Conservation (phyloP, 2,797 vertebrate species). For the Champsocephalus esox region DNA sequence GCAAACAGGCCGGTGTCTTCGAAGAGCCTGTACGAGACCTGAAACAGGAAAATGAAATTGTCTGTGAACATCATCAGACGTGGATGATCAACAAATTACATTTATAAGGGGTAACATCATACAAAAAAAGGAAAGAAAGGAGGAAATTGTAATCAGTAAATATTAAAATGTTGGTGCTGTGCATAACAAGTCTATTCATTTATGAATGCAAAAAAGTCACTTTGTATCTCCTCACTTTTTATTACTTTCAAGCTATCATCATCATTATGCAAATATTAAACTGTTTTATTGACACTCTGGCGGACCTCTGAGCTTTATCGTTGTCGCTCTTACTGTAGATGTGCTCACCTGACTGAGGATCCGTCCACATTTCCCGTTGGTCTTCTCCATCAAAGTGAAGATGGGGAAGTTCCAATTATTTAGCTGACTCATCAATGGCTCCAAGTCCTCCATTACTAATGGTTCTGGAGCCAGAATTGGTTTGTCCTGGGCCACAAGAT, state of each 20-base stretch:
- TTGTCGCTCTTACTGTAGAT: neutral
- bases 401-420: slow-evolving; percentile 99
- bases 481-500: slow-evolving; percentile 86
- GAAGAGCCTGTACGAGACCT: slow-evolving; percentile 97
- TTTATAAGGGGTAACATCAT: neutral
- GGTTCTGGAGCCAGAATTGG: slow-evolving; percentile 93
- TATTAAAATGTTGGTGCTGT: neutral
- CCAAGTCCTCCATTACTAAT: slow-evolving; percentile 93
- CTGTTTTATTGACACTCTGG: neutral
- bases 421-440: slow-evolving; percentile 91
- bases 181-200: neutral
- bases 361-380: slow-evolving; percentile 91
- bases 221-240: neutral
- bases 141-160: neutral
- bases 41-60: slow-evolving; percentile 46
- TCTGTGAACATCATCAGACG: slow-evolving; percentile 6
- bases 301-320: neutral
- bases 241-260: neutral
- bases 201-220: neutral
- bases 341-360: slow-evolving; percentile 97
- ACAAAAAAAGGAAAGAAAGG: neutral
- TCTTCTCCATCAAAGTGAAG: slow-evolving; percentile 96
- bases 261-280: neutral
- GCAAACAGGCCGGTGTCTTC: slow-evolving; percentile 96
- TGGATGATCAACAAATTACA: neutral